Conservation (phyloP, 1,140 invertebrate species). For the Cotesia typhae region DNA sequence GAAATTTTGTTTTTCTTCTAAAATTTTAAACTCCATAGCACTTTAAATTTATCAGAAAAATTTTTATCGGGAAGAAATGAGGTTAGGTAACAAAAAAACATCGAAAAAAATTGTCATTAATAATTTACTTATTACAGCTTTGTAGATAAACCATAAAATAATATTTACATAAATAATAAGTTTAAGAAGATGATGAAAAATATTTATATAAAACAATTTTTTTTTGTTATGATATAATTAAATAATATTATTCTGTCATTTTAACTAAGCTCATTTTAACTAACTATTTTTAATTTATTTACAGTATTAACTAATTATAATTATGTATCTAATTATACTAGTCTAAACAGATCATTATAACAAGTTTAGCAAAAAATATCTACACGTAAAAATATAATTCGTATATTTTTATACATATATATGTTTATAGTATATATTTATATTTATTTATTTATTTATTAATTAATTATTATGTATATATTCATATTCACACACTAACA, state of each 20-base stretch:
- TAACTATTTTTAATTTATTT: conserved; percentile 22
- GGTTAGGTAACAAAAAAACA: too few species aligned
- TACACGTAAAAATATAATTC: conserved; percentile 39
- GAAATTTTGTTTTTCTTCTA: neutral
- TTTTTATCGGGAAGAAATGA: neutral
- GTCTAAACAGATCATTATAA: conserved; percentile 31
- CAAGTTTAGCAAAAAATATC: conserved; percentile 38
- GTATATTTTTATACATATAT: conserved; percentile 15
- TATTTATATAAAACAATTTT: conserved; percentile 17
- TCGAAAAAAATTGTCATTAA: too few species aligned
- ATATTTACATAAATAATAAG: too few species aligned
- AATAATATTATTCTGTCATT: neutral
- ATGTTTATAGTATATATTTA: neutral
- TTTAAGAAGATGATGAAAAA: conserved; percentile 13
- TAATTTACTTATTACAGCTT: too few species aligned
- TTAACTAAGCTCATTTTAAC: conserved; percentile 23
- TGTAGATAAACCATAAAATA: too few species aligned
- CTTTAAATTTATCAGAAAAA: neutral
- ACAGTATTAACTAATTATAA: conserved; percentile 20
- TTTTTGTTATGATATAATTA: too few species aligned
- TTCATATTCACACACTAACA: neutral
- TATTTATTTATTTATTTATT: neutral
- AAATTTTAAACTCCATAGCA: neutral
- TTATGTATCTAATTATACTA: conserved; percentile 6
- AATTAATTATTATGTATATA: neutral